phyloP scores from a whole-genome alignment of 1,140 invertebrate species.

The Zophobas morio region DNA sequence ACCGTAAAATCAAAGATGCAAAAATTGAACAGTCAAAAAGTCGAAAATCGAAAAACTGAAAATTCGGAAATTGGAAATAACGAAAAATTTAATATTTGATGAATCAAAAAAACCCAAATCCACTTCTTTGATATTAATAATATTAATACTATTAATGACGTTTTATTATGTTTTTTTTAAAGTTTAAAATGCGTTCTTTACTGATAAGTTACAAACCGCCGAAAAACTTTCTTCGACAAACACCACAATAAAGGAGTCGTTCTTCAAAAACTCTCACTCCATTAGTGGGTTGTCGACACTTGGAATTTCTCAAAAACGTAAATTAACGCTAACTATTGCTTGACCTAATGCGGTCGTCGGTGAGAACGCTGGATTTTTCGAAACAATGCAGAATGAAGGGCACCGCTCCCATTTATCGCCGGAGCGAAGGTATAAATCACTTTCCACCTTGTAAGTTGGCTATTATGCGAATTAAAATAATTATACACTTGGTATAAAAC shows the following conservation, averaged over 20 bases:
- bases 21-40: no score
- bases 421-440: conserved; percentile 19
- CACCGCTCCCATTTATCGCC: neutral
- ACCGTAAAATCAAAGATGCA: no score
- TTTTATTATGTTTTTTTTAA: no score
- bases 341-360: neutral
- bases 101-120: no score
- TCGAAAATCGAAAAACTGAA: no score
- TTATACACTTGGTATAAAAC: no score
- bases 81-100: no score
- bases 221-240: neutral
- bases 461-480: neutral
- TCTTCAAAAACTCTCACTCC: conserved; percentile 1
- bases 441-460: neutral
- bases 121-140: no score
- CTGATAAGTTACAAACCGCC: neutral
- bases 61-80: no score
- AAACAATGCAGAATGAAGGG: neutral
- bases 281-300: neutral
- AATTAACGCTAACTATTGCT: neutral
- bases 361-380: neutral
- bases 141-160: no score
- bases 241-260: neutral
- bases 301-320: neutral
- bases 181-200: neutral